phyloP scores from a whole-genome alignment of 2,888 invertebrate species.

The Nesidiocoris tenuis region DNA sequence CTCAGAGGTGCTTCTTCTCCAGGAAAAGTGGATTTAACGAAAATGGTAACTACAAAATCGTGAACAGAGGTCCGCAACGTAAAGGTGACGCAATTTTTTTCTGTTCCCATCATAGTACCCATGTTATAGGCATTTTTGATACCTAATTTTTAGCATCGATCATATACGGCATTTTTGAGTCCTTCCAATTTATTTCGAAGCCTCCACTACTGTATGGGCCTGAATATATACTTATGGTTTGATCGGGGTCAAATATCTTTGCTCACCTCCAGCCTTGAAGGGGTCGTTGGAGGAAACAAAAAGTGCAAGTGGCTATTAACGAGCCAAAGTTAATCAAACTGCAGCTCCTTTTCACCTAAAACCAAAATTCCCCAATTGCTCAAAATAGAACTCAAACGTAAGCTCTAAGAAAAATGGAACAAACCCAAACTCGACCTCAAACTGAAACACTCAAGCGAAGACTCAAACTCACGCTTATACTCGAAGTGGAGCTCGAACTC shows the following conservation, averaged over 20 bases:
- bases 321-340: too few relatives aligned
- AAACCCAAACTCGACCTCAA: background rate
- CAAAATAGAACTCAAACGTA: background rate
- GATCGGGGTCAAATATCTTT: too few relatives aligned
- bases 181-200: background rate
- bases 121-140: background rate
- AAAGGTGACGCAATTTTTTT: conserved; percentile 43
- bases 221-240: too few relatives aligned
- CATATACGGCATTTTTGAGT: background rate
- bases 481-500: too few relatives aligned
- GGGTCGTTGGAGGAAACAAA: too few relatives aligned
- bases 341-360: too few relatives aligned
- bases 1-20: conserved; percentile 32
- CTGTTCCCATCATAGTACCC: background rate
- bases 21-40: conserved; percentile 48
- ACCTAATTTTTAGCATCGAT: background rate
- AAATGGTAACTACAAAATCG: conserved; percentile 49
- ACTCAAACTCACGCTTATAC: too few relatives aligned
- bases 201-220: too few relatives aligned
- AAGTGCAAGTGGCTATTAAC: too few relatives aligned
- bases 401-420: background rate
- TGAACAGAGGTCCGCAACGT: conserved; percentile 46
- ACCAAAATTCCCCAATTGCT: too few relatives aligned
- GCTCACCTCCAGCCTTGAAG: too few relatives aligned
- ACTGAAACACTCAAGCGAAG: too few relatives aligned